These are phyloP conservation scores for Halictus rubicundus DNA, from an alignment of 1,140 invertebrate genomes.

Conservation along the genomic window DNA sequence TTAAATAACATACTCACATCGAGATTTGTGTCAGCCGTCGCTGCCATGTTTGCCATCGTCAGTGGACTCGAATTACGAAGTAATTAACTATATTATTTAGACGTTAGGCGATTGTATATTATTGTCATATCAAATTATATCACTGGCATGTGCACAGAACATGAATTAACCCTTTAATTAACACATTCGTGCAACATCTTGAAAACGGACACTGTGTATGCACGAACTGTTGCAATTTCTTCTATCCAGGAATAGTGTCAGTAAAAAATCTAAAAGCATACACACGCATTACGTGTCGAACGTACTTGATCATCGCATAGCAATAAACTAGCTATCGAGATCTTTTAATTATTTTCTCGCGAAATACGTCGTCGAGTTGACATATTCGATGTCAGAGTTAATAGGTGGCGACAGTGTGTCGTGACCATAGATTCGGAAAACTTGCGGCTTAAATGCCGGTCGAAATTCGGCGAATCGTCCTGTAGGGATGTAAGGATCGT, in stretches of 20 bases:
- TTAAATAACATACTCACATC: slow-evolving; percentile 67
- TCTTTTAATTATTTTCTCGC: neutral
- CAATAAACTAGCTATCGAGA: neutral
- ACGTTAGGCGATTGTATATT: neutral
- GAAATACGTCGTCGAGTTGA: slow-evolving; percentile 15
- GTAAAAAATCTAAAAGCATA: neutral
- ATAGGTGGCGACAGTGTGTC: slow-evolving; percentile 38
- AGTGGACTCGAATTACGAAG: neutral
- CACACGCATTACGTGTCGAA: neutral
- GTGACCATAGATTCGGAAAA: neutral
- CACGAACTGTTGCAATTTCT: neutral
- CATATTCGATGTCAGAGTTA: slow-evolving; percentile 7
- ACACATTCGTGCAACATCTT: neutral
- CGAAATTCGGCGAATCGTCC: neutral
- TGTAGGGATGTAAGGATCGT: neutral
- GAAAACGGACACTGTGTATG: neutral
- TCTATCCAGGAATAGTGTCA: neutral
- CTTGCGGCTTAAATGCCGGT: slow-evolving; percentile 15
- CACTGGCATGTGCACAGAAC: neutral
- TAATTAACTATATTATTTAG: slow-evolving; percentile 26
- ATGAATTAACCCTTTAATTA: neutral
- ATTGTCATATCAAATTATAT: slow-evolving; percentile 29
- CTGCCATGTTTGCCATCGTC: slow-evolving; percentile 56
- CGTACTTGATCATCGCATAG: neutral
- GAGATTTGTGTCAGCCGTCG: slow-evolving; percentile 71